Evolutionary conservation across 2,113 vertebrate genomes (phyloP).

Genomic region (Haemorhous mexicanus): DNA sequence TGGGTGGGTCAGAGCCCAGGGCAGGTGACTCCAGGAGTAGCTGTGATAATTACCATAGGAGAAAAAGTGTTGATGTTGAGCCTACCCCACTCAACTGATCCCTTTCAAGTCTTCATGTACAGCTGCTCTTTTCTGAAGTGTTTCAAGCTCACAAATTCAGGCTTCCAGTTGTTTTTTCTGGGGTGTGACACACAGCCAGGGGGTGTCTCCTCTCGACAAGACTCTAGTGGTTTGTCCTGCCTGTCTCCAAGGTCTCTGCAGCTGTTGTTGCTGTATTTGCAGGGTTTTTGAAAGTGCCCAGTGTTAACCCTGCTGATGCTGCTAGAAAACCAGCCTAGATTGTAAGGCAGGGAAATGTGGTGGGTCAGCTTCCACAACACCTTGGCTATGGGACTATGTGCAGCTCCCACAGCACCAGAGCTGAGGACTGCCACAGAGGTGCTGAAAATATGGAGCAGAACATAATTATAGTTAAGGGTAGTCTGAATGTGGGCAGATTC

Average conservation of each 20-base stretch:
- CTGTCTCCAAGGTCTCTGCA: background rate
- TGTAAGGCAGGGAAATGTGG: background rate
- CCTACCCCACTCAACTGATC: background rate
- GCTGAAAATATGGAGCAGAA: background rate
- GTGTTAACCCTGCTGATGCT: background rate
- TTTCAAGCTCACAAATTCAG: background rate
- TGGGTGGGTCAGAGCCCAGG: background rate
- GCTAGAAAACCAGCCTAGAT: background rate
- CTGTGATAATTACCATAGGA: background rate
- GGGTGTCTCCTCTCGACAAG: accelerated
- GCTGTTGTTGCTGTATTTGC: background rate
- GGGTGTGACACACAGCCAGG: accelerated
- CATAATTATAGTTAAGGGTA: background rate
- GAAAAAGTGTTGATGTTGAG: background rate
- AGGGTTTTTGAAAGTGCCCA: background rate
- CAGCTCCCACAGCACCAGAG: background rate
- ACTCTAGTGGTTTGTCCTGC: background rate
- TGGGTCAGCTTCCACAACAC: background rate
- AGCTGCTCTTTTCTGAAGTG: background rate
- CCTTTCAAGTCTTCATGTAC: background rate
- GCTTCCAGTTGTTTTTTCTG: background rate
- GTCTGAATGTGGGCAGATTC: background rate
- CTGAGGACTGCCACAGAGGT: background rate
- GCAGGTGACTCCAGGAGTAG: background rate
- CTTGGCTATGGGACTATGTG: background rate